A percentile compares a stretch with the other conserved stretches of the same genome.
Conservation (phyloP, 1,140 invertebrate genomes). For the Zaprionus capensis region DNA sequence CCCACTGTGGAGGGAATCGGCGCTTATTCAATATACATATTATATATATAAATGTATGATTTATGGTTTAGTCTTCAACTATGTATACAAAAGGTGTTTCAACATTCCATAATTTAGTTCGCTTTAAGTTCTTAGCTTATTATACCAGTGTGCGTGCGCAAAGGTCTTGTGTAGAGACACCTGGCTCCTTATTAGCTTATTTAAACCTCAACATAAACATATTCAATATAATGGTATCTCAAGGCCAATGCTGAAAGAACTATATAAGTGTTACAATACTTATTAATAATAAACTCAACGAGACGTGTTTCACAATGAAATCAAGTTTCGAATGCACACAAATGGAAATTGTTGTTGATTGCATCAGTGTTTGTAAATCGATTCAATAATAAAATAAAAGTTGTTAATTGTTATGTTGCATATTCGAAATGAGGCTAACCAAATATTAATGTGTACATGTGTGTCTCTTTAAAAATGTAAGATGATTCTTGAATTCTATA, state of each 20-base stretch:
- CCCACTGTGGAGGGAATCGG: conserved; percentile 2
- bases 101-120: conserved; percentile 75
- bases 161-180: conserved; percentile 45
- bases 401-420: conserved; percentile 80
- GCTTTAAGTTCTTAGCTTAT: conserved; percentile 63
- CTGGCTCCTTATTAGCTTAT: conserved; percentile 43
- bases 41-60: conserved; percentile 14
- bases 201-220: conserved; percentile 16
- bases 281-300: conserved; percentile 24
- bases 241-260: conserved; percentile 33
- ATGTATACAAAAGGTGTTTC: conserved; percentile 64
- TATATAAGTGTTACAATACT: conserved; percentile 17
- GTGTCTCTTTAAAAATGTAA: conserved; percentile 35
- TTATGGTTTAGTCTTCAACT: conserved; percentile 9
- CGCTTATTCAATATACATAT: neutral
- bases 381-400: conserved; percentile 26
- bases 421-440: conserved; percentile 55
- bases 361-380: conserved; percentile 24
- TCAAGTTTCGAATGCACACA: conserved; percentile 5
- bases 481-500: conserved; percentile 62
- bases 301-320: conserved; percentile 40
- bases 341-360: conserved; percentile 44
- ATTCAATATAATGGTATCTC: conserved; percentile 2
- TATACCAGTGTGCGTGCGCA: conserved; percentile 29
- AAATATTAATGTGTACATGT: conserved; percentile 48